A percentile compares a stretch with the other conserved stretches of the same genome.
Conservation (phyloP, 1,140 invertebrate species). For the Manduca sexta region DNA sequence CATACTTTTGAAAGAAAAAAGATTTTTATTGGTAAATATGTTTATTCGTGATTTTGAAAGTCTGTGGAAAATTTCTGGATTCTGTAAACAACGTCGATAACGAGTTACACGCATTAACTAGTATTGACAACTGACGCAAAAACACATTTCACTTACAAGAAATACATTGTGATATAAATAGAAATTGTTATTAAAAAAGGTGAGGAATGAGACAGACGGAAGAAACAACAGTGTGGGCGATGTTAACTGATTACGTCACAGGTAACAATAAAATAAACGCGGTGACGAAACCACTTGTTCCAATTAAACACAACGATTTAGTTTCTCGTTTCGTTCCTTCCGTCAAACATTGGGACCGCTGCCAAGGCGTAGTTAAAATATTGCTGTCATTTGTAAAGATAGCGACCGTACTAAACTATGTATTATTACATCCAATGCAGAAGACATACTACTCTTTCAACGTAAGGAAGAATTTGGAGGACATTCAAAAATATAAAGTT, state of each 20-base stretch:
- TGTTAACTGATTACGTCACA: neutral
- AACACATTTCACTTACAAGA: too few species aligned
- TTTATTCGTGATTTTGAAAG: neutral
- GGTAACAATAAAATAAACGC: slow-evolving; percentile 7
- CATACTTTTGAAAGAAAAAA: neutral
- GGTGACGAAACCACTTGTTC: slow-evolving; percentile 26
- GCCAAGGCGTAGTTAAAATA: slow-evolving; percentile 36
- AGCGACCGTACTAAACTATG: slow-evolving; percentile 10
- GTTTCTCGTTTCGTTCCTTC: slow-evolving; percentile 35
- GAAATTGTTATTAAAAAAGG: too few species aligned
- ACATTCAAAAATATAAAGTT: slow-evolving; percentile 12
- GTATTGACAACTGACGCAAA: too few species aligned
- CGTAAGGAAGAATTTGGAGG: slow-evolving; percentile 15
- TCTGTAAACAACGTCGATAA: too few species aligned
- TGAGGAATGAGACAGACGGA: too few species aligned
- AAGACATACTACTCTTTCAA: slow-evolving; percentile 18
- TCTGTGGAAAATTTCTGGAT: too few species aligned
- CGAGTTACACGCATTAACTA: too few species aligned
- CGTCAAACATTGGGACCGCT: slow-evolving; percentile 41
- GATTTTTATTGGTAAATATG: slow-evolving; percentile 4
- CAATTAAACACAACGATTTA: slow-evolving; percentile 35
- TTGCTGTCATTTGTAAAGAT: slow-evolving; percentile 30
- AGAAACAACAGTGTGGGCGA: too few species aligned
- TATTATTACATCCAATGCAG: slow-evolving; percentile 13
- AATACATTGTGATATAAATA: too few species aligned